These are phyloP conservation scores for Phalangium opilio DNA, from an alignment of 2,888 invertebrate genomes.

Conservation along the genomic window DNA sequence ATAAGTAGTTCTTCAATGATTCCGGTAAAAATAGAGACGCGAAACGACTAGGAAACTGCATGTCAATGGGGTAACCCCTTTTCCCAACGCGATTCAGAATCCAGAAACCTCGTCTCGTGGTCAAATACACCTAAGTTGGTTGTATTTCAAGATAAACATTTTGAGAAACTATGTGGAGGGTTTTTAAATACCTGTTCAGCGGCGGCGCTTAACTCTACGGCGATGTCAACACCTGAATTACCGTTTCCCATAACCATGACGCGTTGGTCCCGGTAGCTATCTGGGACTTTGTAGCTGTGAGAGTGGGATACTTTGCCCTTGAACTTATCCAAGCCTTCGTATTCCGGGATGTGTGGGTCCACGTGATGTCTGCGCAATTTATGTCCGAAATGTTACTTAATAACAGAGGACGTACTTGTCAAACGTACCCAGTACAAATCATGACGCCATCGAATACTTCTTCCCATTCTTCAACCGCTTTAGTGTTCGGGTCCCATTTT, in stretches of 20 bases:
- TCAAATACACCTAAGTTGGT: constrained; percentile 32
- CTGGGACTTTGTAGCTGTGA: constrained; percentile 19
- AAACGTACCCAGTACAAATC: constrained; percentile 26
- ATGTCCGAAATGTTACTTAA: no score
- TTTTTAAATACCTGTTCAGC: constrained; percentile 24
- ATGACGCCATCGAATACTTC: constrained; percentile 31
- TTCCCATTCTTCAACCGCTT: constrained; percentile 1
- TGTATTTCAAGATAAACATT: no score
- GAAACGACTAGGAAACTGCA: no score
- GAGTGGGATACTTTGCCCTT: constrained; percentile 23
- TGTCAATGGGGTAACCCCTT: no score
- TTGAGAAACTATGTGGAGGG: no score
- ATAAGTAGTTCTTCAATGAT: no score
- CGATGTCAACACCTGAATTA: constrained; percentile 33
- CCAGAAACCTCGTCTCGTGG: constrained; percentile 36
- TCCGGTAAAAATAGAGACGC: no score
- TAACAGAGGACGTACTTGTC: no score
- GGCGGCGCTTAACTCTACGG: constrained; percentile 28
- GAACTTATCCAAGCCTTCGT: constrained; percentile 31
- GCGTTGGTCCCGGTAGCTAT: constrained; percentile 24
- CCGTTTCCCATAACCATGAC: constrained; percentile 37
- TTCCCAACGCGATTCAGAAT: constrained; percentile 29
- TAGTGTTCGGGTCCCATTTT: no score
- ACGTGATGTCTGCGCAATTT: constrained; percentile 32
- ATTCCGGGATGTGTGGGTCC: constrained; percentile 30